Evolutionary conservation across 2,113 vertebrate species (phyloP).

Genomic region (Rafetus swinhoei): DNA sequence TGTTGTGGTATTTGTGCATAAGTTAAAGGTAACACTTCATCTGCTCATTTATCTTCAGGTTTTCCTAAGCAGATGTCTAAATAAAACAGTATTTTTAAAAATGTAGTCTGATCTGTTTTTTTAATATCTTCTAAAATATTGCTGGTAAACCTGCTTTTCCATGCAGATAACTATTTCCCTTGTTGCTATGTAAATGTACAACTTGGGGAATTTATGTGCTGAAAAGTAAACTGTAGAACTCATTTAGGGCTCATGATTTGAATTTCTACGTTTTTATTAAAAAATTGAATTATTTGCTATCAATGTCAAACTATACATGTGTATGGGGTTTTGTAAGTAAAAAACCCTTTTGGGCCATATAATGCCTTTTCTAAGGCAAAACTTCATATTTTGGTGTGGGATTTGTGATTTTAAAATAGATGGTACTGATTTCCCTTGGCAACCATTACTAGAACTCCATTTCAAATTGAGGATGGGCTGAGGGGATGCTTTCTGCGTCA

Average conservation of each 20-base stretch:
- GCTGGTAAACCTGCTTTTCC: not conserved
- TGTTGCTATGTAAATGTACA: not conserved
- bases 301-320: not conserved
- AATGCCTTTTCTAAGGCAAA: not conserved
- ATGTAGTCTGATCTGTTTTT: constrained; percentile 55
- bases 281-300: not conserved
- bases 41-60: constrained; percentile 50
- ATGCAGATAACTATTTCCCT: not conserved
- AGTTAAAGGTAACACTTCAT: constrained; percentile 52
- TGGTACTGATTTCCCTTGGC: not conserved
- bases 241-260: not conserved
- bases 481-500: no score
- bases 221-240: not conserved
- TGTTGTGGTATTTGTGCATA: constrained; percentile 55
- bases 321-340: not conserved
- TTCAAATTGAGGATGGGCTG: no score
- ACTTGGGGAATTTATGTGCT: not conserved
- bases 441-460: not conserved
- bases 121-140: not conserved
- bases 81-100: constrained; percentile 82
- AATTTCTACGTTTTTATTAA: not conserved
- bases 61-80: constrained; percentile 73
- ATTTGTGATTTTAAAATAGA: not conserved
- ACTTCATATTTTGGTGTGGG: not conserved
- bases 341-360: not conserved